Evolutionary conservation across 1,140 invertebrate species (phyloP).

Genomic region (Drosophila kanapiae): DNA sequence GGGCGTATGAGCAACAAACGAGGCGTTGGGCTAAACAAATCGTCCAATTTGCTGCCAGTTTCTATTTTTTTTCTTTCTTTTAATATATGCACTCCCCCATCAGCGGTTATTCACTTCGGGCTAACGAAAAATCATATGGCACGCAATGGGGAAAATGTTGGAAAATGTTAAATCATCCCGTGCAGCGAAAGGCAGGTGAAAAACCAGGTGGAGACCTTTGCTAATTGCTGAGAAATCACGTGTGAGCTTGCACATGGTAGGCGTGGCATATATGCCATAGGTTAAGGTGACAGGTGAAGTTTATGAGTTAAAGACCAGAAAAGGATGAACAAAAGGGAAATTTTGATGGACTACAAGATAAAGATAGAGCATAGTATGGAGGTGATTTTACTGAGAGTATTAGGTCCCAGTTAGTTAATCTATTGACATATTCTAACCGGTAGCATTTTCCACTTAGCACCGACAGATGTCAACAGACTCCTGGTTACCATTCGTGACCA

Average conservation of each 20-base stretch:
- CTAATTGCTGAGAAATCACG: constrained; percentile 73
- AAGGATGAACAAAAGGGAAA: constrained; percentile 7
- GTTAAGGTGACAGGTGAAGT: constrained; percentile 31
- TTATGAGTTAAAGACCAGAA: neutral
- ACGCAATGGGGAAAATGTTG: constrained; percentile 54
- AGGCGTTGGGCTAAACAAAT: constrained; percentile 69
- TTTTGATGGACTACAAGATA: neutral
- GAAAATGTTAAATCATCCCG: constrained; percentile 43
- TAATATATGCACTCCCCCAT: constrained; percentile 63
- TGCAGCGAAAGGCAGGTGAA: constrained; percentile 21
- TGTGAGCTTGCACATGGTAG: constrained; percentile 45
- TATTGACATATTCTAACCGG: neutral
- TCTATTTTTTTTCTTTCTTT: constrained; percentile 23
- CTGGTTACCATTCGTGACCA: constrained; percentile 3
- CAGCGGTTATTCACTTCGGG: constrained; percentile 43
- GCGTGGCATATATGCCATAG: constrained; percentile 14
- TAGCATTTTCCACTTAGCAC: constrained; percentile 8
- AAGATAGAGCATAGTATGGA: neutral
- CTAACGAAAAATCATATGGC: constrained; percentile 58
- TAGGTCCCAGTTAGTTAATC: neutral
- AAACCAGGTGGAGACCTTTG: constrained; percentile 23
- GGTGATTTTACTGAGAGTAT: neutral
- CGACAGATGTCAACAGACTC: neutral
- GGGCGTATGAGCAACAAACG: constrained; percentile 70
- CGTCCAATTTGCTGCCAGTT: constrained; percentile 50